Evolutionary conservation across 2,797 vertebrate genomes (phyloP), one percentile per base, ranked within the genome.

Genomic region (Pagetopsis macropterus): DNA sequence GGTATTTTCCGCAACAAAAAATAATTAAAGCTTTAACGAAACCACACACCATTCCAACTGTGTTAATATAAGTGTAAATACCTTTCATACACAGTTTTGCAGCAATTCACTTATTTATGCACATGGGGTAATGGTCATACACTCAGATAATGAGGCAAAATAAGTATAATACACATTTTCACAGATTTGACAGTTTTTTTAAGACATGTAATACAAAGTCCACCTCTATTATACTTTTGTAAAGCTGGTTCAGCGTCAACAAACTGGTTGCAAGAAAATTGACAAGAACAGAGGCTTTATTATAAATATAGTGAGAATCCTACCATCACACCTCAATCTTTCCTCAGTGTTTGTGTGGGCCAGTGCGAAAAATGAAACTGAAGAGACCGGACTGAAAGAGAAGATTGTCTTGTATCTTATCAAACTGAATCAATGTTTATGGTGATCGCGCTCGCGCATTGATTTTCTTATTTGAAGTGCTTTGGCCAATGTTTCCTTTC

Each of bases 341-440:
- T 57, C 50, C 66, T 76, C 72, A 63, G 51, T 70, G 58, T 76
- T 41, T 75, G 78, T 81, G 78, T 78, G 68, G 66, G 77, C 65
- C 69, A 31, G 54, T 79, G 81, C 81, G 72, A 78, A 78, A 81
- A 37, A 77, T 19, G 58, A 65, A 65, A 49, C 27, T 56, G 61
- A 61, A 60, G 60, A 23, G 62, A 67, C 19, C 44, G 55, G 40
- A 76, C 46, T 16, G 7, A 60, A 60, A 63, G 46, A 5, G 9
- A 74, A 51, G 2, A 37, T 64, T 49, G 57, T 1, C 11, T 67
- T 46, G 14, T 46, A 60, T 71, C 58, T 70, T 23, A 71, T 62
- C 66, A 19, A 49, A 71, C n/a, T 3, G 5, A 65, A 62, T 70
- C 59, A 5, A 13, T 68, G 13, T 46, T 23, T 56, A 55, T 44